Evolutionary conservation across 2,888 invertebrate genomes (phyloP).

Genomic region (Tanytarsus gracilentus): DNA sequence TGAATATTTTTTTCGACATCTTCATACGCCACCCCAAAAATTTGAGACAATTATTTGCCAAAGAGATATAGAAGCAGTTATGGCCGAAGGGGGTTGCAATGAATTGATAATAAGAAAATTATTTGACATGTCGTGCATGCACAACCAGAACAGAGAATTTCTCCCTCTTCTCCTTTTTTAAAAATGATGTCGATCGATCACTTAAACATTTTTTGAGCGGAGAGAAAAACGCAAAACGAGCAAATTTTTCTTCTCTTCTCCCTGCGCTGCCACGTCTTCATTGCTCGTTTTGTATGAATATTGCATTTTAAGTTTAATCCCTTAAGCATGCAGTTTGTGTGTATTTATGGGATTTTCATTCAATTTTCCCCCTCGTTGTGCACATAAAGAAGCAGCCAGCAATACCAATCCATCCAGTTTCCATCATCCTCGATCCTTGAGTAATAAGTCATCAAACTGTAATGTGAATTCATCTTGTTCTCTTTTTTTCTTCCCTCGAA

Average conservation of each 20-base stretch:
- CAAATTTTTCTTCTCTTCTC: neutral
- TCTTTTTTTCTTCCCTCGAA: neutral
- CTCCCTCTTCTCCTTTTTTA: neutral
- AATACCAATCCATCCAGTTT: too few relatives aligned
- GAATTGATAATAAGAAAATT: conserved; percentile 12
- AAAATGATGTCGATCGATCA: conserved; percentile 23
- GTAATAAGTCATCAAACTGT: conserved; percentile 25
- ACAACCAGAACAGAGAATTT: neutral
- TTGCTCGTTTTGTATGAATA: conserved; percentile 19
- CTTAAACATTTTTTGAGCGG: conserved; percentile 13
- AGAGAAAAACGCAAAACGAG: neutral
- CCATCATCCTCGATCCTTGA: conserved; percentile 8
- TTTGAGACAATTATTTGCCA: neutral
- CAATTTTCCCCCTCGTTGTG: conserved; percentile 19
- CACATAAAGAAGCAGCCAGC: neutral
- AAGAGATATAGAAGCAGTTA: neutral
- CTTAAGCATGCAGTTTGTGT: conserved; percentile 28
- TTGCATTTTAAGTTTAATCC: conserved; percentile 28
- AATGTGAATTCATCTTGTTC: conserved; percentile 20
- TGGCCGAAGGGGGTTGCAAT: neutral
- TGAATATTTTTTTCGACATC: neutral
- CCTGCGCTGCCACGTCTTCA: neutral
- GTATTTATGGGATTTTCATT: conserved; percentile 27
- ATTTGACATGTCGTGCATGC: neutral
- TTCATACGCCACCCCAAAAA: neutral